A percentile compares a stretch with the other conserved stretches of the same genome.
phyloP scores from a whole-genome alignment of 2,888 invertebrate species.

The Taphrorychus bicolor region DNA sequence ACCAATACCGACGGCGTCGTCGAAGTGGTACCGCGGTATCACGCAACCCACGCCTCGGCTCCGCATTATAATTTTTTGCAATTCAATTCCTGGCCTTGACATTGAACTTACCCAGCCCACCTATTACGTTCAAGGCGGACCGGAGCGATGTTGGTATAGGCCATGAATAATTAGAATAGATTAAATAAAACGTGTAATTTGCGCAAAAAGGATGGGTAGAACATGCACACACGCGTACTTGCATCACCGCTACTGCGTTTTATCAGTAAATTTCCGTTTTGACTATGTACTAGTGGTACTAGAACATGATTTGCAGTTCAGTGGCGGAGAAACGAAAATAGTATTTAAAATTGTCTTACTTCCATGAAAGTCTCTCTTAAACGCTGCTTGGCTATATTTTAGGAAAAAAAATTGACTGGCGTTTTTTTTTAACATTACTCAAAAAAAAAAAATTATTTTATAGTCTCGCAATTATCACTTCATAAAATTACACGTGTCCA shows the following conservation, averaged over 20 bases:
- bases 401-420: no score
- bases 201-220: neutral
- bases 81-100: constrained; percentile 36
- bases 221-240: neutral
- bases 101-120: constrained; percentile 36
- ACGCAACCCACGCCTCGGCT: constrained; percentile 1
- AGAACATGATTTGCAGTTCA: neutral
- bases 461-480: no score
- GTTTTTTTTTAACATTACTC: no score
- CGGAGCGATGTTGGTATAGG: constrained; percentile 49
- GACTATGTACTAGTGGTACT: neutral
- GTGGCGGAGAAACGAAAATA: neutral
- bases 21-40: neutral
- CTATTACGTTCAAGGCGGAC: constrained; percentile 47
- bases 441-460: no score
- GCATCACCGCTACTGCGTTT: neutral
- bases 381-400: no score
- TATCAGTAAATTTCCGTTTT: constrained; percentile 4
- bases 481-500: no score
- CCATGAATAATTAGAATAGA: constrained; percentile 44
- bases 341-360: no score
- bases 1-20: neutral
- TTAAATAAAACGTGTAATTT: constrained; percentile 11
- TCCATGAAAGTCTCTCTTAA: no score
- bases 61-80: constrained; percentile 12